Conservation (phyloP, 64 coral and sea anemone genomes). For the Stichodactyla mertensii region DNA sequence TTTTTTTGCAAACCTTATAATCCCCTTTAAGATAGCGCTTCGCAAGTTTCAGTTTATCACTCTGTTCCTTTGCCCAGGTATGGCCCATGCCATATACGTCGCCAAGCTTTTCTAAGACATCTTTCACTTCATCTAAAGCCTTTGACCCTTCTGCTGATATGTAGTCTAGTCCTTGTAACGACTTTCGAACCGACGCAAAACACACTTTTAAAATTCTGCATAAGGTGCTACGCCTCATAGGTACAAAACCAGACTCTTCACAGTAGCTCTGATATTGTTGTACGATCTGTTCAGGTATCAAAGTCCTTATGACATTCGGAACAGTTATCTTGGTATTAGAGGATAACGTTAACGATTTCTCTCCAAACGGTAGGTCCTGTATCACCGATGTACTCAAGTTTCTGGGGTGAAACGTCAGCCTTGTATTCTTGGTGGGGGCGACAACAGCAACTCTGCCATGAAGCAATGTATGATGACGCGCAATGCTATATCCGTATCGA, state of each 20-base stretch:
- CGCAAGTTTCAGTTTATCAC: constrained; percentile 9
- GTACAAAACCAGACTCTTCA: constrained; percentile 34
- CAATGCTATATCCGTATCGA: constrained; percentile 26
- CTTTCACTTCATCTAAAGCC: constrained; percentile 14
- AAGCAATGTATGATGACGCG: constrained; percentile 31
- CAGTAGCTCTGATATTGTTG: constrained; percentile 46
- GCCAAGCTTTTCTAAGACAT: neutral
- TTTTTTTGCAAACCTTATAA: constrained; percentile 8
- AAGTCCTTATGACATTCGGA: constrained; percentile 53
- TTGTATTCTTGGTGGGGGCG: constrained; percentile 14
- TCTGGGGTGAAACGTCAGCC: constrained; percentile 6
- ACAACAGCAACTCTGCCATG: constrained; percentile 20
- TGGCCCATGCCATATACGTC: constrained; percentile 2
- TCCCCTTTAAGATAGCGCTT: constrained; percentile 26
- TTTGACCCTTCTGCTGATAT: constrained; percentile 9
- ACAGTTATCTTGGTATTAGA: constrained; percentile 27
- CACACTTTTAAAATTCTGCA: constrained; percentile 53
- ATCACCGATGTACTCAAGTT: constrained; percentile 34
- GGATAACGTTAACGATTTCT: constrained; percentile 30
- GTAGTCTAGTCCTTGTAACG: constrained; percentile 58
- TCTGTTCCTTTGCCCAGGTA: constrained; percentile 27
- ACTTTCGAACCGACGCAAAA: constrained; percentile 47
- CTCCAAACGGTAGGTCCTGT: constrained; percentile 36
- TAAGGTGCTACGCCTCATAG: constrained; percentile 31
- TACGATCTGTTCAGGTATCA: constrained; percentile 55